Evolutionary conservation across 2,113 vertebrate species (phyloP).

Genomic region (Poeciliopsis turrubarensis): DNA sequence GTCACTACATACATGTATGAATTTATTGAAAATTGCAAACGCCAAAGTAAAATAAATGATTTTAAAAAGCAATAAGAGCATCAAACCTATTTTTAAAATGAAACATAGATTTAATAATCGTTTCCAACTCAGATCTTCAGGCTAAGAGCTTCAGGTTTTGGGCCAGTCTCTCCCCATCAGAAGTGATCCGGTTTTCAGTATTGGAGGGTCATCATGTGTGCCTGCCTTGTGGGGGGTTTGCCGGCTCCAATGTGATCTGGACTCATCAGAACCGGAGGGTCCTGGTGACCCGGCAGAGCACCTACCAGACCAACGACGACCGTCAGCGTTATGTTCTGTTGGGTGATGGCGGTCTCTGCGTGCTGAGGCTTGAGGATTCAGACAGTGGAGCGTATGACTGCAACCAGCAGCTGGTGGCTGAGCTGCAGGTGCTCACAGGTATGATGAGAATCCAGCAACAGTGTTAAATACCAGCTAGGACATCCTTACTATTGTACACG

Average conservation of each 20-base stretch:
- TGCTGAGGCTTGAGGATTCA: slow-evolving; percentile 30
- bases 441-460: background rate
- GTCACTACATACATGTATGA: background rate
- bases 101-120: background rate
- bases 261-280: slow-evolving; percentile 37
- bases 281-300: slow-evolving; percentile 19
- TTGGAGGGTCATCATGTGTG: slow-evolving; percentile 60
- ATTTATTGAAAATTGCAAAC: background rate
- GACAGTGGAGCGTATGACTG: slow-evolving; percentile 66
- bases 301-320: slow-evolving; percentile 22
- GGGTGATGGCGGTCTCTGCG: slow-evolving; percentile 41
- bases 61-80: background rate
- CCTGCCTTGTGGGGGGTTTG: slow-evolving; percentile 38
- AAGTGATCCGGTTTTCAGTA: slow-evolving; percentile 54
- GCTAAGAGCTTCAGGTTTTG: background rate
- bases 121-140: slow-evolving; percentile 1
- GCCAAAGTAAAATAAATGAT: background rate
- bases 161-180: background rate
- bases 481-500: background rate
- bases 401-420: slow-evolving; percentile 49
- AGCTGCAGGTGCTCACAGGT: slow-evolving; percentile 74
- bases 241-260: slow-evolving; percentile 48
- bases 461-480: background rate
- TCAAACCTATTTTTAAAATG: background rate
- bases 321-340: slow-evolving; percentile 28